Evolutionary conservation across 1,140 invertebrate species (phyloP).

Genomic region (Goniozus legneri): DNA sequence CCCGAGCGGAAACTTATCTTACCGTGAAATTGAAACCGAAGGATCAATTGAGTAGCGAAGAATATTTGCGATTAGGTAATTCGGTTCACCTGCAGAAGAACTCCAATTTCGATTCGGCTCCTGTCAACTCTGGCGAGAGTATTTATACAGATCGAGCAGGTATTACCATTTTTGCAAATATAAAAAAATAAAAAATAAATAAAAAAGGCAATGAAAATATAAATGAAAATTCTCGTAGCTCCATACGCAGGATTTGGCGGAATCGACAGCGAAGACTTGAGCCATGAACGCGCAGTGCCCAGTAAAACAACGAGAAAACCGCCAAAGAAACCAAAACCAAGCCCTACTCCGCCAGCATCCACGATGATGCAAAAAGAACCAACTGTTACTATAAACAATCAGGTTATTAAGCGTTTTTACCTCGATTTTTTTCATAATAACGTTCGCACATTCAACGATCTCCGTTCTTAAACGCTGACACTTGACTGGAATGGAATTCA

Average conservation of each 20-base stretch:
- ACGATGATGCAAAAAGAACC: conserved; percentile 44
- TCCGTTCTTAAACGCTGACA: no score
- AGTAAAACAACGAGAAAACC: conserved; percentile 40
- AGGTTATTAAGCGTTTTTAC: no score
- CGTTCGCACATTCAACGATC: conserved; percentile 17
- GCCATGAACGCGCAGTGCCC: conserved; percentile 49
- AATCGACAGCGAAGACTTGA: conserved; percentile 59
- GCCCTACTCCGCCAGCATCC: conserved; percentile 33
- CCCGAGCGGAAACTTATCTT: conserved; percentile 68
- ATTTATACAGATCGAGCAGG: conserved; percentile 45
- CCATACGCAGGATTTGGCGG: conserved; percentile 39
- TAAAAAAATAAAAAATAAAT: no score
- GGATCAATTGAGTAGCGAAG: conserved; percentile 74
- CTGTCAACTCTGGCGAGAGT: conserved; percentile 45
- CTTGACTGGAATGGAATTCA: no score
- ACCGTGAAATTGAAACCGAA: conserved; percentile 71
- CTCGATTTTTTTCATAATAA: not conserved
- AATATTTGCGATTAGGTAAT: conserved; percentile 58
- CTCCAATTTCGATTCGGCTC: conserved; percentile 39
- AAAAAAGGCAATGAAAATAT: not conserved
- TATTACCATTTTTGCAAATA: conserved; percentile 30
- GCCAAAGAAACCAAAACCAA: conserved; percentile 38
- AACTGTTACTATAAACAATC: conserved; percentile 42
- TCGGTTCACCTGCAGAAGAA: conserved; percentile 46
- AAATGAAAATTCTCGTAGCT: conserved; percentile 30